Base-by-base conservation (phyloP, 2,888 invertebrate species). In the Dicyrtomina minuta region DNA sequence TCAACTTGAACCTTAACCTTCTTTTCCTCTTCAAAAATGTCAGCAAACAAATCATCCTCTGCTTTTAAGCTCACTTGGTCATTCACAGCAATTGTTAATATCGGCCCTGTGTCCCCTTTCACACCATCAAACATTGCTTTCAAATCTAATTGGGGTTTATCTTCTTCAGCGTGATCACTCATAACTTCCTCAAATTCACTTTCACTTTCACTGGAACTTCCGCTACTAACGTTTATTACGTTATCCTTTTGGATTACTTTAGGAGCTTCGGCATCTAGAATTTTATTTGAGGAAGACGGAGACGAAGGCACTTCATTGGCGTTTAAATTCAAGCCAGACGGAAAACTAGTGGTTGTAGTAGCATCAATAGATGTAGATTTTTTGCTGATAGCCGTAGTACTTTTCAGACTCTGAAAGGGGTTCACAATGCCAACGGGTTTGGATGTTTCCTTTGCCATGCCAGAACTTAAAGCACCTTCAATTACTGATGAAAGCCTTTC, bases 1-100 rank as follows among this genome's bases (percentile, higher is more conserved):
- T 6, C n/a, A 39, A 41, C 41, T 60, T n/a, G n/a, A n/a, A n/a
- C n/a, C n/a, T n/a, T n/a, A 13, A 44, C 41, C 41, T 26, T 22
- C 17, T 61, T n/a, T 1, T n/a, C 27, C 8, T 60, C 33, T 8
- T 60, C 46, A 66, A 82, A 80, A 46, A 79, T 68, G 68, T 79
- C 79, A 6, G 79, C 77, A 71, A 79, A 79, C 26, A 79, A 75
- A 69, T 79, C 78, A 26, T 78, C 79, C 80, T 80, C 72, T 43
- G 59, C 53, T 17, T 66, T 43, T 15, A 44, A 22, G n/a, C n/a
- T 33, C 2, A 27, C 49, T 12, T 27, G 12, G 1, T 26, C 13
- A n/a, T 49, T 49, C 15, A 59, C 27, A 13, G 70, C 70, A 26
- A 68, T 64, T 27, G 68, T 59, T 51, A 53, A 65, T 13, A 66